A percentile compares a stretch with the other conserved stretches of the same genome.
Evolutionary conservation across 1,140 invertebrate species (phyloP).

Genomic region (Notospermus geniculatus): DNA sequence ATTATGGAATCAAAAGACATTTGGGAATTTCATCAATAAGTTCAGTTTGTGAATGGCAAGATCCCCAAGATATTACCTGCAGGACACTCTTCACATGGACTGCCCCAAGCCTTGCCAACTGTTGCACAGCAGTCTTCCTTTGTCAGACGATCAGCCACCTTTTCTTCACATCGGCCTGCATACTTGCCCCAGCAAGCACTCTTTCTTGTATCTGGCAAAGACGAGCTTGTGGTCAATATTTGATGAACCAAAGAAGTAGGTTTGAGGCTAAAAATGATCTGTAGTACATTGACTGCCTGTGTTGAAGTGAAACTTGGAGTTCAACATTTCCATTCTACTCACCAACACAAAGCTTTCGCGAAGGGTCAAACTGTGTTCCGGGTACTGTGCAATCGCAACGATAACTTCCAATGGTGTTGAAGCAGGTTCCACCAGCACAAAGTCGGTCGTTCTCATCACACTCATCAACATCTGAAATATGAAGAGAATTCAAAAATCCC

Average conservation of each 20-base stretch:
- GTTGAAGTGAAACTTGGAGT: too few relatives aligned
- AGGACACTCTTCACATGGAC: slow-evolving; percentile 66
- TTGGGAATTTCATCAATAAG: too few relatives aligned
- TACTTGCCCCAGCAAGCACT: slow-evolving; percentile 84
- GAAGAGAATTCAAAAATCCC: slow-evolving; percentile 6
- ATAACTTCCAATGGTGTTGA: slow-evolving; percentile 47
- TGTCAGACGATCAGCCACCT: slow-evolving; percentile 68
- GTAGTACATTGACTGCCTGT: not conserved
- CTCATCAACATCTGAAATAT: slow-evolving; percentile 53
- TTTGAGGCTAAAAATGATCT: slow-evolving; percentile 1
- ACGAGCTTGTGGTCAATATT: too few relatives aligned
- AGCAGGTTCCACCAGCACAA: slow-evolving; percentile 44
- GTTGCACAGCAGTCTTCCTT: slow-evolving; percentile 85
- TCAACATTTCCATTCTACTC: slow-evolving; percentile 9
- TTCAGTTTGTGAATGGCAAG: too few relatives aligned
- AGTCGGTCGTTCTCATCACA: slow-evolving; percentile 60
- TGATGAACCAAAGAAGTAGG: too few relatives aligned
- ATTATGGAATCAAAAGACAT: too few relatives aligned
- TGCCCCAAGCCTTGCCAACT: slow-evolving; percentile 87
- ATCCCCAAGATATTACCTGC: slow-evolving; percentile 13
- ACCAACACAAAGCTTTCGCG: slow-evolving; percentile 48
- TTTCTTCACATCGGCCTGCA: slow-evolving; percentile 79
- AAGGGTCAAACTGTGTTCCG: slow-evolving; percentile 41
- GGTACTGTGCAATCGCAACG: slow-evolving; percentile 43
- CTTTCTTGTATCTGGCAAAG: slow-evolving; percentile 71